A percentile compares a stretch with the other conserved stretches of the same genome.
Conservation (phyloP, 2,797 vertebrate species). For the Enteromius treurensis region DNA sequence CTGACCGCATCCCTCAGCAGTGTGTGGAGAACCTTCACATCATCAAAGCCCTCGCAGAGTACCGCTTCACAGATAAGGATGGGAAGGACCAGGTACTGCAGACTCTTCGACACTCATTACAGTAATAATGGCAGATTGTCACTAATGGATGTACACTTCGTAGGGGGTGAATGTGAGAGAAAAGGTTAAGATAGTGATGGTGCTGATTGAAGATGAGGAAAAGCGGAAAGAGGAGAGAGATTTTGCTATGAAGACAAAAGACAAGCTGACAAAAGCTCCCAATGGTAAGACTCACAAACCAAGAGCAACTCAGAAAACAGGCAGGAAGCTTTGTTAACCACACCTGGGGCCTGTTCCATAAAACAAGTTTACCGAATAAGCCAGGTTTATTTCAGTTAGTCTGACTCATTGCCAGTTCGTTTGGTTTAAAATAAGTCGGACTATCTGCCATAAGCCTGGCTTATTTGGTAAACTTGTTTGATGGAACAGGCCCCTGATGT, state of each 20-base stretch:
- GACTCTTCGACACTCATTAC: background rate
- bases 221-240: constrained; percentile 92
- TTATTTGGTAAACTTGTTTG: no score
- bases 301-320: background rate
- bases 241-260: constrained; percentile 95
- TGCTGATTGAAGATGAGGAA: constrained; percentile 91
- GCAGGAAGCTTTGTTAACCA: background rate
- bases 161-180: constrained; percentile 92
- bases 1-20: constrained; percentile 92
- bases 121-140: background rate
- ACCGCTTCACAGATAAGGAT: constrained; percentile 92
- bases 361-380: no score
- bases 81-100: constrained; percentile 90
- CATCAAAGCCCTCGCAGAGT: constrained; percentile 94
- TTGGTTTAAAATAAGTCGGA: no score
- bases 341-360: no score
- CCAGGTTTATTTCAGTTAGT: no score
- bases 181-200: constrained; percentile 93
- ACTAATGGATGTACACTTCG: constrained; percentile 20
- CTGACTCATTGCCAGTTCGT: no score
- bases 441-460: no score
- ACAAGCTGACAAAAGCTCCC: constrained; percentile 90
- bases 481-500: no score
- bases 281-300: constrained; percentile 76
- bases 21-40: constrained; percentile 95